A percentile compares a stretch with the other conserved stretches of the same genome.
Conservation (phyloP, 2,113 vertebrate genomes). For the Tragelaphus buxtoni region DNA sequence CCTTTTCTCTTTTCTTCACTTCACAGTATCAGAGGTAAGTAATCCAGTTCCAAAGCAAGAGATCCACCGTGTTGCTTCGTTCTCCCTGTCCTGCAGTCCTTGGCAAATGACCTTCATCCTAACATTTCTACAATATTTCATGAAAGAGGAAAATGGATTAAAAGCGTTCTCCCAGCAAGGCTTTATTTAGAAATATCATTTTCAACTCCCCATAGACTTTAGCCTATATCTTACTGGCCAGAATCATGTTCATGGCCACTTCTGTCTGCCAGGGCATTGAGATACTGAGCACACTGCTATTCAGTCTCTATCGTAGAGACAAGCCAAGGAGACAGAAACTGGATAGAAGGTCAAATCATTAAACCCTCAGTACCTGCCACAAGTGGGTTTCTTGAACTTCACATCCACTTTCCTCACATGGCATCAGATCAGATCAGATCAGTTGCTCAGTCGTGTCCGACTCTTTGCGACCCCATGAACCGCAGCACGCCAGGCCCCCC, state of each 20-base stretch:
- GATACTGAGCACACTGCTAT: background rate
- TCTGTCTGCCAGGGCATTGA: background rate
- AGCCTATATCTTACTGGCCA: background rate
- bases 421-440: background rate
- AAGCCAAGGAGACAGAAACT: background rate
- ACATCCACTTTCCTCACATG: background rate
- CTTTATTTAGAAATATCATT: background rate
- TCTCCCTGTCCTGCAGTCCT: background rate
- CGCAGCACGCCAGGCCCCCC: too few species aligned
- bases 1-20: background rate
- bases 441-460: too few species aligned
- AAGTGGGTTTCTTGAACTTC: background rate
- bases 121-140: background rate
- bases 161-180: background rate
- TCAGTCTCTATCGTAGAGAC: background rate
- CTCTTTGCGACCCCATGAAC: too few species aligned
- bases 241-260: background rate
- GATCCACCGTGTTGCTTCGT: background rate
- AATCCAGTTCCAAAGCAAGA: background rate
- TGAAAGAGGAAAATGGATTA: background rate
- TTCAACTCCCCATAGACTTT: background rate
- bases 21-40: background rate
- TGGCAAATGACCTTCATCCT: background rate
- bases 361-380: background rate
- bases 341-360: too few species aligned